phyloP scores from a whole-genome alignment of 1,140 invertebrate species.

The Bactericera cockerelli region DNA sequence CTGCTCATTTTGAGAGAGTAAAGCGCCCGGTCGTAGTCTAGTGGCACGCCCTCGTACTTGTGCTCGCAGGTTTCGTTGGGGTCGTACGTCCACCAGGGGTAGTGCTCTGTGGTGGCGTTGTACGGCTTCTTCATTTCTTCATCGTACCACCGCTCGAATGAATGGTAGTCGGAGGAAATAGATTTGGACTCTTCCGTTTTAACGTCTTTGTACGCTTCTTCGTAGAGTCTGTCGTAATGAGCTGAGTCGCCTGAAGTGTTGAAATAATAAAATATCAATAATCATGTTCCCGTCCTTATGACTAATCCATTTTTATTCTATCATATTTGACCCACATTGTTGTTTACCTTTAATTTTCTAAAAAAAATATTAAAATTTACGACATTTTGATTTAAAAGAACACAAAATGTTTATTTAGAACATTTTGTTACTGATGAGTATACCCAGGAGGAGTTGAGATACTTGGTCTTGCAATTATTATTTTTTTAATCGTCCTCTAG shows the following conservation, averaged over 20 bases:
- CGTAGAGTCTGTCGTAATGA: neutral
- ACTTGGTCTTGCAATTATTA: no score
- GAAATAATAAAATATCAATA: no score
- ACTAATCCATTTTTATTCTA: no score
- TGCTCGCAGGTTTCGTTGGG: neutral
- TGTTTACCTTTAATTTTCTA: no score
- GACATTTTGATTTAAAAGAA: no score
- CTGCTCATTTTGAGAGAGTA: slow-evolving; percentile 4
- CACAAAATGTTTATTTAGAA: no score
- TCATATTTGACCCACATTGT: no score
- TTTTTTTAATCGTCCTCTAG: no score
- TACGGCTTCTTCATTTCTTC: neutral
- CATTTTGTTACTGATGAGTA: no score
- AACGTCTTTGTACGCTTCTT: neutral
- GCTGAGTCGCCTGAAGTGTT: neutral
- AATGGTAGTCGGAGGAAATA: neutral
- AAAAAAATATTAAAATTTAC: no score
- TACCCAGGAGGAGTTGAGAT: no score
- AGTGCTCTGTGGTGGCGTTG: neutral
- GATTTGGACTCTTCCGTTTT: neutral
- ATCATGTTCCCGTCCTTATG: no score
- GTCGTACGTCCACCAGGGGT: neutral
- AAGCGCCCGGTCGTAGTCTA: neutral
- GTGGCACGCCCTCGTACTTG: neutral
- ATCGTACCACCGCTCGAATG: neutral